Percentiles rank a stretch among this genome's conserved stretches.
Conservation (phyloP, 2,888 invertebrate species). For the Elegia similella region DNA sequence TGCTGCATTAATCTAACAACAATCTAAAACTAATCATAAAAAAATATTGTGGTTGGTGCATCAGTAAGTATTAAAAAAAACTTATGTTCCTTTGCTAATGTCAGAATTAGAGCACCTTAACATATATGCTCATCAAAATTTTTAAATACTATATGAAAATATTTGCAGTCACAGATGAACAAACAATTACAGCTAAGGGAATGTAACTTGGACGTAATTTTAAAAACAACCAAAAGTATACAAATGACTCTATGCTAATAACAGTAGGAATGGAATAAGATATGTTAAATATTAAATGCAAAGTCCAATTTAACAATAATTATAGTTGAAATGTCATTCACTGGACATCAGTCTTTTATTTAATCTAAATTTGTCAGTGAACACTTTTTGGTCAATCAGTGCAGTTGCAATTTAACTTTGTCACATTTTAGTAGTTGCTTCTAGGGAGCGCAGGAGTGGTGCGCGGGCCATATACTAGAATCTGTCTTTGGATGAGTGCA, state of each 20-base stretch:
- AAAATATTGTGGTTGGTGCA: too few species aligned
- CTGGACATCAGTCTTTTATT: conserved; percentile 56
- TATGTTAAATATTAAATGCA: conserved; percentile 39
- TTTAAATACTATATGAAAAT: background rate
- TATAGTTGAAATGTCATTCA: conserved; percentile 32
- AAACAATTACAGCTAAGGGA: conserved; percentile 36
- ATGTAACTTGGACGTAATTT: conserved; percentile 34
- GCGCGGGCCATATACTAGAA: conserved; percentile 89
- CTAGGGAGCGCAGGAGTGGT: conserved; percentile 74
- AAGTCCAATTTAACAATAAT: conserved; percentile 19
- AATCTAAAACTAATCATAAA: too few species aligned
- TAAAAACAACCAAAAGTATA: conserved; percentile 16
- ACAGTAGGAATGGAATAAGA: conserved; percentile 31
- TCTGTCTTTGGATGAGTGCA: conserved; percentile 90
- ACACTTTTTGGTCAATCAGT: conserved; percentile 40
- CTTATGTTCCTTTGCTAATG: background rate
- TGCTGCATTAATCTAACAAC: too few species aligned
- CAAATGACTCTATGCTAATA: background rate
- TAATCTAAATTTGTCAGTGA: conserved; percentile 45
- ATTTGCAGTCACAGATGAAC: conserved; percentile 16
- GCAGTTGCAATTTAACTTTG: conserved; percentile 44
- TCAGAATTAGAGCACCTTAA: conserved; percentile 3
- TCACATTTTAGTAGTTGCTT: conserved; percentile 78
- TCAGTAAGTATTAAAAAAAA: background rate
- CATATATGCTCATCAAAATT: background rate